These are phyloP conservation scores for Anarrhichthys ocellatus DNA, from an alignment of 2,113 vertebrate genomes.

Conservation along the genomic window DNA sequence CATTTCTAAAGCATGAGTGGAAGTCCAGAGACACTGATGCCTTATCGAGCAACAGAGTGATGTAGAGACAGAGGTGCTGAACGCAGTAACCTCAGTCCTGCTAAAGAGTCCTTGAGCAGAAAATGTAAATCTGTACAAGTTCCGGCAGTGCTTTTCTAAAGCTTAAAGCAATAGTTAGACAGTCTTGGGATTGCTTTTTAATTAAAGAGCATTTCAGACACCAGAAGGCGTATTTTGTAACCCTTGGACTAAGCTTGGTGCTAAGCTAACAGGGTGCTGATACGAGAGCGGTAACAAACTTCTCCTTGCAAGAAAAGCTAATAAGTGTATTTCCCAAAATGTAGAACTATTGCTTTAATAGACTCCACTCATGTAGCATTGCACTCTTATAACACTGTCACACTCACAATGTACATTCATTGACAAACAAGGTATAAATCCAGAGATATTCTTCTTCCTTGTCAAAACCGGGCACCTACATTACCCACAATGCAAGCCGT, in stretches of 20 bases:
- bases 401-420: neutral
- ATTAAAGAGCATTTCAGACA: neutral
- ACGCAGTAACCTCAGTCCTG: neutral
- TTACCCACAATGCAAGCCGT: neutral
- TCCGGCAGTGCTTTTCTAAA: neutral
- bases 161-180: neutral
- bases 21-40: conserved; percentile 1
- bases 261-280: neutral
- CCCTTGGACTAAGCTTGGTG: neutral
- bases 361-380: neutral
- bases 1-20: neutral
- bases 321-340: neutral
- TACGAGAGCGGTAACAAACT: neutral
- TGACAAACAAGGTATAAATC: neutral
- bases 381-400: neutral
- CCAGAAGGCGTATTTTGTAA: neutral
- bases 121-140: neutral
- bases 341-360: neutral
- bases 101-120: neutral
- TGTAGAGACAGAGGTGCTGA: neutral
- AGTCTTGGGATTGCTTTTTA: neutral
- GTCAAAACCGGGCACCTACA: neutral
- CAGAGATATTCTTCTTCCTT: neutral
- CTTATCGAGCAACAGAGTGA: neutral
- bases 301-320: neutral